Evolutionary conservation across 1,140 invertebrate species (phyloP), one percentile per base, ranked within the genome.

Genomic region (Lucilia cuprina): DNA sequence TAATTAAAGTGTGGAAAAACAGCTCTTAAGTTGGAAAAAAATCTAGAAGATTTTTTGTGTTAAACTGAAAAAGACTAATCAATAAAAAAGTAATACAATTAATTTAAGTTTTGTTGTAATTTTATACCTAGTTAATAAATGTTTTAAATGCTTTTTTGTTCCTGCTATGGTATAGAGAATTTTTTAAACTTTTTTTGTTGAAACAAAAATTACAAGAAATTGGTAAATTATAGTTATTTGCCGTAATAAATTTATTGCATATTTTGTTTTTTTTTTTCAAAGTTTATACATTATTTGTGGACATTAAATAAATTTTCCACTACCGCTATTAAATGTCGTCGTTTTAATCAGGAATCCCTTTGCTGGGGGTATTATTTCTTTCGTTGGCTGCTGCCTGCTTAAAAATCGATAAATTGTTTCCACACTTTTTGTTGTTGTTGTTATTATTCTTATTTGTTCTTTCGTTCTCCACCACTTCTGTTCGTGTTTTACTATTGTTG

Each of bases 1-100:
- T 77, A 77, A 17, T 13, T 47, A 65, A 65, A 65, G 14, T 65
- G 60, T 34, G 30, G 30, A 75, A 75, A 49, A 25, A 13, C 30
- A 41, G 13, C 34, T 13, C 34, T 13, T 50, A 80, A 80, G 41
- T 30, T 30, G 25, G 25, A 2, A 30, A 30, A n/a, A 21, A 80
- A 80, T 80, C 77, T 80, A 10, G 3, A 50, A 80, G 77, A 80
- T 80, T 80, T 80, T 49, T 49, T 47, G 41, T 50, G 14, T 41
- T 19, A 47, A n/a, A 78, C 34, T 41, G 75, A 19, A 80, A 80
- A 5, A 49, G 25, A 80, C n/a, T 49, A 50, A 77, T 10, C 47
- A 25, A 80, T 80, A 50, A 78, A 80, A 50, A 50, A 80, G 41
- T 80, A 50, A 21, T 21, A n/a, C 1, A 60, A 60, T 60, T n/a